phyloP scores from a whole-genome alignment of 2,888 invertebrate species.

The Pristionchus mayeri region DNA sequence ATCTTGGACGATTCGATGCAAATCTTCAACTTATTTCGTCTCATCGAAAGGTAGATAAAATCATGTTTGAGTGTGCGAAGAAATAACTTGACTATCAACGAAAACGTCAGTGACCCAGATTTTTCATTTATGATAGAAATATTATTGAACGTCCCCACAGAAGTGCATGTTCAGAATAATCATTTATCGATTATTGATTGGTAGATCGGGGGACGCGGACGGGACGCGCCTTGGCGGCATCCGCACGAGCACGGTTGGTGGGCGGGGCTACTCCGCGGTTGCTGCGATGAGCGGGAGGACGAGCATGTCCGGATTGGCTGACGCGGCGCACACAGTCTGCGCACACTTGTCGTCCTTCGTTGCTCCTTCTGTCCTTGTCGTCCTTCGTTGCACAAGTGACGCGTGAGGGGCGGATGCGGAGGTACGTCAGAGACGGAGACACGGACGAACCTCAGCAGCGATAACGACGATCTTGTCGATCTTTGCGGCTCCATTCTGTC shows the following conservation, averaged over 20 bases:
- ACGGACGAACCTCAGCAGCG: constrained; percentile 25
- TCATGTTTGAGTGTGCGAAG: too few relatives aligned
- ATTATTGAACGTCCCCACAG: too few relatives aligned
- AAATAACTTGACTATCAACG: too few relatives aligned
- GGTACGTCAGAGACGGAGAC: neutral
- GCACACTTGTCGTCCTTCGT: constrained; percentile 3
- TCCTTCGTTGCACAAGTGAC: too few relatives aligned
- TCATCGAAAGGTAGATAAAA: too few relatives aligned
- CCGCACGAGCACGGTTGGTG: neutral
- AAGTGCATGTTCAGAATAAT: constrained; percentile 28
- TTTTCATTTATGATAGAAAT: too few relatives aligned
- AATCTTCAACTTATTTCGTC: too few relatives aligned
- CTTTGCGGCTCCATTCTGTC: constrained; percentile 47
- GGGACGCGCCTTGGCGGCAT: neutral
- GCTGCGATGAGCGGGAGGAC: constrained; percentile 1
- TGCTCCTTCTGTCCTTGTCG: too few relatives aligned
- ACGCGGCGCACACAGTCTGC: neutral
- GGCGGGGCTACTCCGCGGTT: constrained; percentile 13
- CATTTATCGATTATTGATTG: constrained; percentile 40
- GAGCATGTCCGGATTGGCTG: constrained; percentile 16
- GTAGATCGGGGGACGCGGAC: constrained; percentile 1
- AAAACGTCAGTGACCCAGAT: too few relatives aligned
- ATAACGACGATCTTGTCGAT: constrained; percentile 45
- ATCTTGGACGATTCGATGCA: too few relatives aligned
- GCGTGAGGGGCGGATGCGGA: neutral